Conservation (phyloP, 1,140 invertebrate species). For the Pogonus chalceus region DNA sequence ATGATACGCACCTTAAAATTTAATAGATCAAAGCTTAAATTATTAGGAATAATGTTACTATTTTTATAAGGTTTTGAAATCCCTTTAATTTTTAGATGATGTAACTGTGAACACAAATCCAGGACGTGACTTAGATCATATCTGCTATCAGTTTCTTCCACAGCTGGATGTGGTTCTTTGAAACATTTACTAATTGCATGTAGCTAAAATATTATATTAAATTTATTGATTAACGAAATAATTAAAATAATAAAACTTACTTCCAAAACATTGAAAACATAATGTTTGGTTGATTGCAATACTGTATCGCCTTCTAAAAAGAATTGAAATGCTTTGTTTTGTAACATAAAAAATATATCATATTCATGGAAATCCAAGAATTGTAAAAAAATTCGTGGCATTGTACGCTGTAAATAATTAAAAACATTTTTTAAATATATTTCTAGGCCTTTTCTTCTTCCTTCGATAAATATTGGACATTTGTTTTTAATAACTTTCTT, state of each 20-base stretch:
- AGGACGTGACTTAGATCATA: conserved; percentile 83
- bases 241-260: conserved; percentile 8
- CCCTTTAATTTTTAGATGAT: conserved; percentile 56
- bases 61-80: conserved; percentile 51
- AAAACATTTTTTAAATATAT: conserved; percentile 69
- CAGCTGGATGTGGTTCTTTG: conserved; percentile 70
- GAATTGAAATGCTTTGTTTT: conserved; percentile 63
- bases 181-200: conserved; percentile 80
- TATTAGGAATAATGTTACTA: conserved; percentile 75
- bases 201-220: conserved; percentile 48
- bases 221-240: conserved; percentile 9
- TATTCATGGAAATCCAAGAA: conserved; percentile 75
- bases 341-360: conserved; percentile 71
- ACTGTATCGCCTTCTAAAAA: conserved; percentile 58
- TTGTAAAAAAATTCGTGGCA: conserved; percentile 63
- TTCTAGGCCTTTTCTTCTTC: conserved; percentile 66
- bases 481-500: conserved; percentile 69
- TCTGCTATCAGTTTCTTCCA: conserved; percentile 48
- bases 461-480: conserved; percentile 72
- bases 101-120: conserved; percentile 74
- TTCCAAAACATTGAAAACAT: conserved; percentile 53
- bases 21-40: conserved; percentile 68
- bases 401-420: conserved; percentile 57
- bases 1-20: conserved; percentile 60
- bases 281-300: conserved; percentile 46